Percentiles rank a stretch among this genome's conserved stretches.
phyloP scores from a whole-genome alignment of 2,113 vertebrate genomes.

The Brienomyrus longianalis region DNA sequence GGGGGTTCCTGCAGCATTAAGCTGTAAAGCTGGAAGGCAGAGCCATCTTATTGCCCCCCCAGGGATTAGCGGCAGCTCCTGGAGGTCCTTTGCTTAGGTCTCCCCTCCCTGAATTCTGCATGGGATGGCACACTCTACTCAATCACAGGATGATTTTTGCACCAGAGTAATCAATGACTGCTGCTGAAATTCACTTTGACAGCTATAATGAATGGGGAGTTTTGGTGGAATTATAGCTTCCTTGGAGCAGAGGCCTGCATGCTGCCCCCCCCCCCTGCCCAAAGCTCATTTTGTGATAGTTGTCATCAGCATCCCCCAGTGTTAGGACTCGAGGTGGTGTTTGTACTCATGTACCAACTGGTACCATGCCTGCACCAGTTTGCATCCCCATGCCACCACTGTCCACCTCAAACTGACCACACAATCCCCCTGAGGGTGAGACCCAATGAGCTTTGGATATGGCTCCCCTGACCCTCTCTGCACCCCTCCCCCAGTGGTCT shows the following conservation, averaged over 20 bases:
- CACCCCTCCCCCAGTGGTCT: constrained; percentile 75
- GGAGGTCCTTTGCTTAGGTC: background rate
- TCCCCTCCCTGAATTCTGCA: background rate
- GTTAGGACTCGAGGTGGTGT: background rate
- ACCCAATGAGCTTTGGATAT: background rate
- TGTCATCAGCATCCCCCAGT: background rate
- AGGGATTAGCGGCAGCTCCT: constrained; percentile 11
- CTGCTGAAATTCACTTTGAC: background rate
- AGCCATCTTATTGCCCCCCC: background rate
- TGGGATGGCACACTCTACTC: background rate
- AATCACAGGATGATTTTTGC: background rate
- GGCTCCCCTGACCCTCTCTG: background rate
- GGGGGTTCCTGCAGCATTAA: background rate
- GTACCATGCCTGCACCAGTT: background rate
- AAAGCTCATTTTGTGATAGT: background rate
- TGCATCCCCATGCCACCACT: background rate
- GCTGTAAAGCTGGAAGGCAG: background rate
- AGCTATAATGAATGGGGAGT: background rate
- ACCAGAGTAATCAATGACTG: background rate
- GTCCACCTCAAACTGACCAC: background rate
- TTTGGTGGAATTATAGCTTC: background rate
- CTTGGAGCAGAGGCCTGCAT: background rate
- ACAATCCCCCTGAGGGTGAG: background rate
- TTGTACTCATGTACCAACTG: background rate
- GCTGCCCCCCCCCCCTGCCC: background rate